Evolutionary conservation across 23 tunicate genomes (phyloP), one percentile per base, ranked within the genome.

Genomic region (Phallusia fumigata): DNA sequence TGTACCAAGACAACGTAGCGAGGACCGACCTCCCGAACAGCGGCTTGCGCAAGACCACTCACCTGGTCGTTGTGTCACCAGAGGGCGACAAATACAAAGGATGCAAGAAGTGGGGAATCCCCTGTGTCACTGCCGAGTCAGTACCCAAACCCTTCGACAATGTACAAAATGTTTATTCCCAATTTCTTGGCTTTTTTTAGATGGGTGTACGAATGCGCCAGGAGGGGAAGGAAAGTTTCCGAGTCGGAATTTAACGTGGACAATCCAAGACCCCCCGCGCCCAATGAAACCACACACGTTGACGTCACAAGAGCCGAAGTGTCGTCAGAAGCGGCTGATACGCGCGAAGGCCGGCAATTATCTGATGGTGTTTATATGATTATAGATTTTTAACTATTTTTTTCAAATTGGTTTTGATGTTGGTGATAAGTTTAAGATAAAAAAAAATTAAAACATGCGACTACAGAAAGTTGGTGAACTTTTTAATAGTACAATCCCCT

Each of bases 11-110:
- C 51, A 81, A 79, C 47, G 90, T 93, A 13, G 98, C 90, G 24
- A 77, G 90, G 40, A 88, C 76, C 35, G 90, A 93, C 36, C 3
- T 83, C 32, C 81, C 81, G 2, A 47, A 21, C 40, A 74, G 69
- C 50, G 40, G 45, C 50, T 36, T 81, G 75, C 79, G 76, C 21
- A 69, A 77, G 31, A 93, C 98, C 45, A 88, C 98, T 31, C 98
- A 93, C 82, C 83, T 93, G 31, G 45, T 93, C 18, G 92, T 93
- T 5, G 36, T 79, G 53, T 53, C 52, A 80, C 90, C 93, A 0
- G 93, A 84, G 28, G 98, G 98, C 15, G 98, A 93, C 64, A 93
- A 93, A 83, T 93, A 84, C 78, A 81, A 47, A 18, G 98, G 90
- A 19, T 85, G 93, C 65, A 81, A 73, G 49, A 88, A 82, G 53